These are phyloP conservation scores for Peromyscus aztecus DNA, from an alignment of 2,797 vertebrate genomes.

Conservation along the genomic window DNA sequence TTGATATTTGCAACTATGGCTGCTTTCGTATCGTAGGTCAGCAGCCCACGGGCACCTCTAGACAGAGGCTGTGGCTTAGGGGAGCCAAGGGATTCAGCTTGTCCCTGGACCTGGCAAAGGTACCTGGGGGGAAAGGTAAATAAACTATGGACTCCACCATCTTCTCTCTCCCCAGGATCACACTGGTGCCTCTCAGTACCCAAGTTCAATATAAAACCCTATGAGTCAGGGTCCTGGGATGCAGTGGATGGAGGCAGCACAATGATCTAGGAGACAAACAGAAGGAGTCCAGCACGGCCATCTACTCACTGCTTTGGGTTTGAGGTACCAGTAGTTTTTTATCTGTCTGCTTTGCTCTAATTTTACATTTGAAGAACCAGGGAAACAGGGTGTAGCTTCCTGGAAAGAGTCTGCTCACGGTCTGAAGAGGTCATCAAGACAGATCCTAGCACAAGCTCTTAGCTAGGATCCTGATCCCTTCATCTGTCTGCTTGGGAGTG, in stretches of 20 bases:
- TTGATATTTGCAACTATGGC: too few species aligned
- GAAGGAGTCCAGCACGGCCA: neutral
- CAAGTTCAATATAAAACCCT: neutral
- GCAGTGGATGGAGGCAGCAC: too few species aligned
- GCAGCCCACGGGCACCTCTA: too few species aligned
- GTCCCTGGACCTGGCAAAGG: neutral
- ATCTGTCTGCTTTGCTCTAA: neutral
- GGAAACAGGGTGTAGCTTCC: neutral
- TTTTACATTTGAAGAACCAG: neutral
- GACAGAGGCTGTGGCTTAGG: neutral
- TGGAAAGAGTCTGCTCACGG: neutral
- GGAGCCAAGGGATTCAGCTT: neutral
- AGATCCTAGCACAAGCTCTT: neutral
- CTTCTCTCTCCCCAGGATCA: neutral
- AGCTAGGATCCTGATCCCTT: too few species aligned
- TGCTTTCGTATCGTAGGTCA: accelerated
- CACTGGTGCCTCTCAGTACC: too few species aligned
- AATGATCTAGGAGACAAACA: too few species aligned
- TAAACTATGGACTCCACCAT: too few species aligned
- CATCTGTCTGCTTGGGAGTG: neutral
- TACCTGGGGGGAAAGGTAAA: neutral
- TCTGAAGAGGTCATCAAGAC: neutral
- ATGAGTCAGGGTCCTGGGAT: neutral
- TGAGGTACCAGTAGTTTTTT: accelerated
- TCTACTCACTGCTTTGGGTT: too few species aligned